Evolutionary conservation across 2,888 invertebrate species (phyloP).

Genomic region (Athripsodes cinereus): DNA sequence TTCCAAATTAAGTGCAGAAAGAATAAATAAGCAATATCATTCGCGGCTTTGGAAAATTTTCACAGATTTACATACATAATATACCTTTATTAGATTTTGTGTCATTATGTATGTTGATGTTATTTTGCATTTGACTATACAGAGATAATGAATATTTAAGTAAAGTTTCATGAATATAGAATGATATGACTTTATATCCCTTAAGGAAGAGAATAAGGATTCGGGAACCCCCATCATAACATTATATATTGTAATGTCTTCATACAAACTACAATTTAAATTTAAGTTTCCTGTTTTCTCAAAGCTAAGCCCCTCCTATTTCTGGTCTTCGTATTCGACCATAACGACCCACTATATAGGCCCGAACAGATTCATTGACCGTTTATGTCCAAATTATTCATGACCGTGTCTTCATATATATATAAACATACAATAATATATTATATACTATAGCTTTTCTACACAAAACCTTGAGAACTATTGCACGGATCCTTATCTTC

Average conservation of each 20-base stretch:
- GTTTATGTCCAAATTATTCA: not conserved
- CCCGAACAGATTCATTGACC: not conserved
- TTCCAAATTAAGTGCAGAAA: no score
- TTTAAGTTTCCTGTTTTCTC: slow-evolving; percentile 1
- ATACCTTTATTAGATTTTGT: no score
- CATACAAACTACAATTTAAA: not conserved
- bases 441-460: no score
- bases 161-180: not conserved
- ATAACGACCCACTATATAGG: not conserved
- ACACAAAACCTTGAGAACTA: no score
- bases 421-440: no score
- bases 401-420: not conserved
- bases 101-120: no score
- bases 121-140: not conserved
- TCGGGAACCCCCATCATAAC: not conserved
- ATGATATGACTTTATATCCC: not conserved
- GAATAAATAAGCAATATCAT: no score
- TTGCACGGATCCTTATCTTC: no score
- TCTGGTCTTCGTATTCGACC: not conserved
- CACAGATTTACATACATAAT: no score
- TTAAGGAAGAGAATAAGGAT: not conserved
- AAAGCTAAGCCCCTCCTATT: not conserved
- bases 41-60: no score
- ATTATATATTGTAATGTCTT: slow-evolving; percentile 1
- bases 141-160: not conserved